Base-by-base conservation (phyloP, 2,797 vertebrate genomes). In the Phaenicophaeus curvirostris region DNA sequence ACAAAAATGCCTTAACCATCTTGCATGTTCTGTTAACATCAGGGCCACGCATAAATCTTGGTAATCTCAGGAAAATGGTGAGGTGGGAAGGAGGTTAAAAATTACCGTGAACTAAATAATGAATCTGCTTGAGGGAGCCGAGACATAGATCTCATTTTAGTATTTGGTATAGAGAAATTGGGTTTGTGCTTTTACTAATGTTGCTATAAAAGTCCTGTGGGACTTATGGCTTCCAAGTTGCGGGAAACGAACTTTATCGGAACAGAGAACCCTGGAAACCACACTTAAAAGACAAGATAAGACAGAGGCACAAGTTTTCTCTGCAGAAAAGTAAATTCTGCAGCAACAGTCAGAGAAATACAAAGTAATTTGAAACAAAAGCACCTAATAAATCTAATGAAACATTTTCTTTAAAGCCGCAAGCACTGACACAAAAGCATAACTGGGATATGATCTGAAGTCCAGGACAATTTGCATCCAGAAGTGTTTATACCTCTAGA, bases 231-330 rank as follows among this genome's bases (percentile, higher is more conserved):
- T 90, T 92, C 85, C 54, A 83, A 59, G 57, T 33, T 92, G 55
- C 91, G 93, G 94, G 85, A 96, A 95, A 61, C 10, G 9, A 95
- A 88, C 65, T 73, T 81, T 67, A 78, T 46, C 85, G 51, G 61
- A 91, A 67, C 16, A 62, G 19, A 66, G 24, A 86, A 63, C 59
- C 27, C 66, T 92, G 85, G 59, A 95, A 95, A 86, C 54, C 30
- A 88, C 91, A 65, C 27, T 50, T 63, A 57, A 87, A 78, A 90
- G 57, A 54, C 53, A 73, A 89, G 90, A 77, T 37, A 87, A 65
- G 62, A 39, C 12, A 80, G 46, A 83, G 20, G 59, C 4, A 17
- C 8, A 51, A 41, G 9, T 15, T 46, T 87, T 73, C 83, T 92
- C 67, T 80, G 65, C 57, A n/a, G n/a, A 79, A 67, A 76, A 79